These are phyloP conservation scores for Carassius auratus DNA, from an alignment of 2,113 vertebrate genomes.

Conservation along the genomic window DNA sequence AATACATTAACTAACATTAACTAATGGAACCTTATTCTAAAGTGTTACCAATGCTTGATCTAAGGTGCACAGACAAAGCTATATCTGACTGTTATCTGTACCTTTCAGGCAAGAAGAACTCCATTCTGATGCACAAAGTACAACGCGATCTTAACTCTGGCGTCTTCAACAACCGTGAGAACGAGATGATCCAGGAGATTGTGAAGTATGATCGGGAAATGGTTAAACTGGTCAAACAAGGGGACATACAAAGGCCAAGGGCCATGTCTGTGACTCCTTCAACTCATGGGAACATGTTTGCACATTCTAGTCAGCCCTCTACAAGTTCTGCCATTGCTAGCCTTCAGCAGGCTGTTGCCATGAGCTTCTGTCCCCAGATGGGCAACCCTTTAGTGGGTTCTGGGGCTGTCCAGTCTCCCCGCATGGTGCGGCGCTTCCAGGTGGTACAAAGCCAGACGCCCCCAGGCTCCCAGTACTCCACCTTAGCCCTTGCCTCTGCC, in stretches of 20 bases:
- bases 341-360: conserved; percentile 93
- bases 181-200: conserved; percentile 98
- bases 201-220: conserved; percentile 98
- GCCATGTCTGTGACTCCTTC: conserved; percentile 78
- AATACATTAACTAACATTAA: too few relatives aligned
- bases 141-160: conserved; percentile 95
- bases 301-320: conserved; percentile 71
- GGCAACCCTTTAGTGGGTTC: conserved; percentile 82
- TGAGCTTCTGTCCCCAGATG: conserved; percentile 94
- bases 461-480: conserved; percentile 66
- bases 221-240: conserved; percentile 93
- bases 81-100: neutral
- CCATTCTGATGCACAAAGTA: conserved; percentile 94
- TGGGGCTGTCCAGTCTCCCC: conserved; percentile 84
- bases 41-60: too few relatives aligned
- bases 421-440: conserved; percentile 86
- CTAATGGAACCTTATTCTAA: too few relatives aligned
- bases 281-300: conserved; percentile 65
- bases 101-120: conserved; percentile 93
- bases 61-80: too few relatives aligned
- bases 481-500: conserved; percentile 72
- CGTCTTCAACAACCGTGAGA: conserved; percentile 97
- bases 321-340: conserved; percentile 89
- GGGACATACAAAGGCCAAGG: conserved; percentile 81
- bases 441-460: conserved; percentile 75